Conservation (phyloP, 2,113 vertebrate genomes). For the Egretta garzetta region DNA sequence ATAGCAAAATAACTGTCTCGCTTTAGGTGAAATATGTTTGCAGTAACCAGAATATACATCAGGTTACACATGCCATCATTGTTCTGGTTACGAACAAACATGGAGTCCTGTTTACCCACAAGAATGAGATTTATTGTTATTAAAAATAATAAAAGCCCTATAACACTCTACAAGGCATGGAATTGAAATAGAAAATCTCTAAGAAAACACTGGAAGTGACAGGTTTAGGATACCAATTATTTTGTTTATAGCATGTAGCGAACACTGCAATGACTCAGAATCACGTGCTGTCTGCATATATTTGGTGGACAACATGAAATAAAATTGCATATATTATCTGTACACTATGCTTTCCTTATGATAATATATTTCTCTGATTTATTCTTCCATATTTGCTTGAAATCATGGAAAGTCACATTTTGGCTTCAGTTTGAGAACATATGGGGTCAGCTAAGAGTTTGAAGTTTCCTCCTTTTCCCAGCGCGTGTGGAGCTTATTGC, state of each 20-base stretch:
- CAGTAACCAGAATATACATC: neutral
- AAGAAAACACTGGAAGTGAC: slow-evolving; percentile 43
- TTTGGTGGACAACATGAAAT: neutral
- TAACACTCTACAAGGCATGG: neutral
- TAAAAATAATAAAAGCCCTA: slow-evolving; percentile 61
- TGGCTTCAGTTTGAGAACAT: neutral
- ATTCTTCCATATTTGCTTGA: neutral
- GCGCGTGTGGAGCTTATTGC: too few relatives aligned
- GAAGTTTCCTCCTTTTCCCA: neutral
- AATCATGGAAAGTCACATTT: neutral
- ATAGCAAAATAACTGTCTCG: neutral
- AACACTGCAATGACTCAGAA: slow-evolving; percentile 19
- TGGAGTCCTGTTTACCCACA: neutral
- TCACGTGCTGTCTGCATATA: neutral
- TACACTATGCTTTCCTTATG: neutral
- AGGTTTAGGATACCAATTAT: slow-evolving; percentile 58
- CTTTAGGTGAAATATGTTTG: neutral
- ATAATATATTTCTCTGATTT: neutral
- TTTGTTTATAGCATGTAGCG: slow-evolving; percentile 36
- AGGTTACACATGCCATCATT: neutral
- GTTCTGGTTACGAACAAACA: neutral
- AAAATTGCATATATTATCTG: neutral
- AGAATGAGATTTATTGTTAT: slow-evolving; percentile 60
- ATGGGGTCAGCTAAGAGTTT: neutral
- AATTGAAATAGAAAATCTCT: slow-evolving; percentile 52